Conservation (phyloP, 1,140 invertebrate species). For the Trichonephila clavipes region DNA sequence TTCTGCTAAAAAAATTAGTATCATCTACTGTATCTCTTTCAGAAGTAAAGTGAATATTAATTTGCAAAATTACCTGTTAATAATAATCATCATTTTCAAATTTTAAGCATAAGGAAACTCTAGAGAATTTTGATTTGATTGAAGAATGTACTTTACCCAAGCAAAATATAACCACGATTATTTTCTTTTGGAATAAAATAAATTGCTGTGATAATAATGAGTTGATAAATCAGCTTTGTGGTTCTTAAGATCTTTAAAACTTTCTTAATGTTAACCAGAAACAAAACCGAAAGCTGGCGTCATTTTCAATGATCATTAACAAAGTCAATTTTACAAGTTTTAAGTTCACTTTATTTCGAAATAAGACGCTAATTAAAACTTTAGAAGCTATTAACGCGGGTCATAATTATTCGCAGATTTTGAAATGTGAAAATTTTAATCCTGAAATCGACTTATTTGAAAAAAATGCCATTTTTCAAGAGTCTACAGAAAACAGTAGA, state of each 20-base stretch:
- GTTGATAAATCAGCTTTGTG: not conserved
- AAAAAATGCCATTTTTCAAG: not conserved
- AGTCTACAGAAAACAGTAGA: not conserved
- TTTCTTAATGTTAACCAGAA: not conserved
- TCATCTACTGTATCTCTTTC: too few species aligned
- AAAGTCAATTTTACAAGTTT: constrained; percentile 8
- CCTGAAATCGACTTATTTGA: not conserved
- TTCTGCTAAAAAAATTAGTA: too few species aligned
- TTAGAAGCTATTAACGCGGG: not conserved
- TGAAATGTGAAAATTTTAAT: not conserved
- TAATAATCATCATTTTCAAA: too few species aligned
- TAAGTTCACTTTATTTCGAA: not conserved
- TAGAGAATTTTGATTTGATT: not conserved
- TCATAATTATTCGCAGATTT: not conserved
- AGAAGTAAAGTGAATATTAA: too few species aligned
- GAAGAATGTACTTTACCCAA: not conserved
- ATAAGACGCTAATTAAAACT: constrained; percentile 17
- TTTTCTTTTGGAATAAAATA: not conserved
- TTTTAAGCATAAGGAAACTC: not conserved
- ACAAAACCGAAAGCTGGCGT: not conserved
- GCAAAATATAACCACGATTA: not conserved
- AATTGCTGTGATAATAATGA: not conserved
- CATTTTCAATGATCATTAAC: constrained; percentile 3
- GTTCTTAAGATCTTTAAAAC: not conserved
- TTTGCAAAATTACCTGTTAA: too few species aligned